Evolutionary conservation across 2,113 vertebrate genomes (phyloP).

Genomic region (Cololabis saira): DNA sequence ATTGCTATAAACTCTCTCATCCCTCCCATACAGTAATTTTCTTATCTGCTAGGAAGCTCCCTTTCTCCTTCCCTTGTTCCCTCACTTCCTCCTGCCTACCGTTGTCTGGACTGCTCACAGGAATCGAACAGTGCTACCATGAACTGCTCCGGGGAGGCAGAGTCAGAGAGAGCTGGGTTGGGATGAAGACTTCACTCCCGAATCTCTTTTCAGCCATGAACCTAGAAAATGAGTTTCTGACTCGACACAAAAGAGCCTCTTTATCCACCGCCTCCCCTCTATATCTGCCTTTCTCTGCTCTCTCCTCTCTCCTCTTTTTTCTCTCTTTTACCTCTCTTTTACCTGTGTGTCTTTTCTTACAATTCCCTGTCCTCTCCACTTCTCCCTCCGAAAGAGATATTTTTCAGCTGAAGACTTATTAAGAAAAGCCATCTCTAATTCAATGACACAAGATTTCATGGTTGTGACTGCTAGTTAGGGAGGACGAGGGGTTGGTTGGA

Average conservation of each 20-base stretch:
- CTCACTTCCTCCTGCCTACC: constrained; percentile 77
- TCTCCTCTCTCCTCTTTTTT: constrained; percentile 39
- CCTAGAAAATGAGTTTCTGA: constrained; percentile 98
- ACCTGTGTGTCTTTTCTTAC: constrained; percentile 43
- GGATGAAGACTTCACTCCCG: constrained; percentile 89
- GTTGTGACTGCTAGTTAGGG: constrained; percentile 48
- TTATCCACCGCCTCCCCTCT: constrained; percentile 77
- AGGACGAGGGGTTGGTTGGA: constrained; percentile 14
- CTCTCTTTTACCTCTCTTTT: constrained; percentile 19
- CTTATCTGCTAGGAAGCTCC: constrained; percentile 98
- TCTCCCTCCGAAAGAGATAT: constrained; percentile 53
- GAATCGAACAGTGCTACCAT: constrained; percentile 95
- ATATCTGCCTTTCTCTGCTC: constrained; percentile 40
- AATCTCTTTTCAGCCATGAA: constrained; percentile 88
- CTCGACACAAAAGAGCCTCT: constrained; percentile 96
- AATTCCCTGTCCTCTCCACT: constrained; percentile 58
- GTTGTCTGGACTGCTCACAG: constrained; percentile 85
- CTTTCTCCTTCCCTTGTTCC: constrained; percentile 83
- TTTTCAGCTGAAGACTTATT: constrained; percentile 71
- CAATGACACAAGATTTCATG: constrained; percentile 80
- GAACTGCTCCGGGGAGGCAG: constrained; percentile 90
- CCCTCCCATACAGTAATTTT: constrained; percentile 75
- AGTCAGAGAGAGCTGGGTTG: constrained; percentile 84
- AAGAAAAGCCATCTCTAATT: constrained; percentile 75
- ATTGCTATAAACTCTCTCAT: constrained; percentile 27